phyloP scores from a whole-genome alignment of 2,888 invertebrate genomes.

The Eupithecia pulchellata region DNA sequence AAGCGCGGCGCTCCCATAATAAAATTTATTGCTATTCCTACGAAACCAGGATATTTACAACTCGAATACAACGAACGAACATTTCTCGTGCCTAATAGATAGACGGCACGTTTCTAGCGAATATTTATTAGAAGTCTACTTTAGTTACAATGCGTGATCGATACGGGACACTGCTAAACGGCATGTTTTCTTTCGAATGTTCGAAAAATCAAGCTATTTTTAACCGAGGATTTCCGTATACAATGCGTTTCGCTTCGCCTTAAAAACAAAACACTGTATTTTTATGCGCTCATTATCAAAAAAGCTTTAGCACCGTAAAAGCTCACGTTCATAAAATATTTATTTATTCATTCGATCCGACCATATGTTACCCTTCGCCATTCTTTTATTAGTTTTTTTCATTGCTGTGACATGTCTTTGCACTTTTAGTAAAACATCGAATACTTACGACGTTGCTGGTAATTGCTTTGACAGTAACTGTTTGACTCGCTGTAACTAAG shows the following conservation, averaged over 20 bases:
- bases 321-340: conserved; percentile 26
- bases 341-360: conserved; percentile 19
- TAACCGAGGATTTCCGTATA: neutral
- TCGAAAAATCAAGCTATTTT: neutral
- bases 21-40: conserved; percentile 52
- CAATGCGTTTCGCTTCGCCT: neutral
- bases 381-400: conserved; percentile 39
- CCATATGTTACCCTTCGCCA: conserved; percentile 30
- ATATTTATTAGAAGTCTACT: conserved; percentile 4
- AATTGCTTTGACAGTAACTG: too few species aligned
- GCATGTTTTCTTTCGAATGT: conserved; percentile 27
- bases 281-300: conserved; percentile 22
- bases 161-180: conserved; percentile 19
- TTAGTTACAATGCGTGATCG: conserved; percentile 21
- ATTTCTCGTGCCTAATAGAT: conserved; percentile 23
- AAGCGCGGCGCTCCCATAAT: conserved; percentile 49
- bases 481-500: too few species aligned
- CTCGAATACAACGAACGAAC: conserved; percentile 21
- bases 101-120: conserved; percentile 19
- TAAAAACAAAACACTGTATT: neutral
- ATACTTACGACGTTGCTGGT: neutral
- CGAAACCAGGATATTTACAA: conserved; percentile 27
- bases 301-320: conserved; percentile 23
- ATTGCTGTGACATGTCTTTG: conserved; percentile 42
- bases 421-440: conserved; percentile 36